Conservation (phyloP, 2,113 vertebrate genomes). For the Phrynosoma platyrhinos region DNA sequence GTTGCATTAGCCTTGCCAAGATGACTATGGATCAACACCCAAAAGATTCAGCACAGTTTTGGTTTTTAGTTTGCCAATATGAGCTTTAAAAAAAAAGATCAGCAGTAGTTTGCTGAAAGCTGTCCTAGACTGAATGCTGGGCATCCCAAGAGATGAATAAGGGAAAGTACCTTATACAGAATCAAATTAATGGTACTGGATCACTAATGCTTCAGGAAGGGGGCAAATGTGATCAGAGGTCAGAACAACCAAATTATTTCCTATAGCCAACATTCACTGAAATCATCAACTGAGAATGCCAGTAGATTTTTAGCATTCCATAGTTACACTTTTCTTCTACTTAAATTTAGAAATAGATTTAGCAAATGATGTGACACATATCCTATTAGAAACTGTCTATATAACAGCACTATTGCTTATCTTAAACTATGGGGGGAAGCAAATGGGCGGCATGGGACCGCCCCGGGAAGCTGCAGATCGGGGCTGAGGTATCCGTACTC, state of each 20-base stretch:
- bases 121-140: not conserved
- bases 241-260: too few species aligned
- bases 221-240: too few species aligned
- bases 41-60: not conserved
- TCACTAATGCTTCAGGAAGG: too few species aligned
- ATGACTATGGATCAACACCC: not conserved
- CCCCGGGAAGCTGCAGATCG: too few species aligned
- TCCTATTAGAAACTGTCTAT: too few species aligned
- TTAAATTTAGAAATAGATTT: slow-evolving; percentile 40
- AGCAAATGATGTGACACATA: not conserved
- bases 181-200: not conserved
- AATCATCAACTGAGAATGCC: not conserved
- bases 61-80: not conserved
- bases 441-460: too few species aligned
- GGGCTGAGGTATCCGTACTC: too few species aligned
- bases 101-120: not conserved
- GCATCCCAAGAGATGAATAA: not conserved
- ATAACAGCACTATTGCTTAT: too few species aligned
- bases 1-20: not conserved
- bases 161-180: not conserved
- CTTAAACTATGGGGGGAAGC: too few species aligned
- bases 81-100: not conserved
- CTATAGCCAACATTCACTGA: not conserved
- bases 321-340: not conserved
- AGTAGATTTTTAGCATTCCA: not conserved